A percentile compares a stretch with the other conserved stretches of the same genome.
Conservation (phyloP, 2,797 vertebrate species). For the Squalus acanthias region DNA sequence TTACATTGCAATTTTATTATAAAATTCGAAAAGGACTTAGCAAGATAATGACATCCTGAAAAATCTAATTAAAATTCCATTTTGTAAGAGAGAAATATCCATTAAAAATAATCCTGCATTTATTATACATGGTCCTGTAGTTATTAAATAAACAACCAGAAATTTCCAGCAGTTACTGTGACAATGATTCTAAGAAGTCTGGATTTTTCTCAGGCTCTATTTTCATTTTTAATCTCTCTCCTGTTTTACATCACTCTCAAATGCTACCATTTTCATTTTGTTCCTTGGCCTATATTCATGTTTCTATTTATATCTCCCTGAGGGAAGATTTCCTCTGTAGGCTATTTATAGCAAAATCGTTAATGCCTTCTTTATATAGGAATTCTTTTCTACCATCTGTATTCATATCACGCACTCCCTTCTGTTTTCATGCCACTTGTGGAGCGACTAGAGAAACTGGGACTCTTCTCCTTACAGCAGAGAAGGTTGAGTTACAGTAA, state of each 20-base stretch:
- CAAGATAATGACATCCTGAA: neutral
- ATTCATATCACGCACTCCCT: neutral
- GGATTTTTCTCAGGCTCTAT: neutral
- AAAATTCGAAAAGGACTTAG: neutral
- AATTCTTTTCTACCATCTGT: neutral
- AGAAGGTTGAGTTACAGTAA: neutral
- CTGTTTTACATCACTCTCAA: neutral
- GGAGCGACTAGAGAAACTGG: neutral
- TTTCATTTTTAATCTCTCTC: neutral
- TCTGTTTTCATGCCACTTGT: neutral
- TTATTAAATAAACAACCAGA: neutral
- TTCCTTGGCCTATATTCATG: neutral
- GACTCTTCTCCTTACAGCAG: neutral
- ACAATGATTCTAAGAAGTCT: neutral
- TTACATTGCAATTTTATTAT: neutral
- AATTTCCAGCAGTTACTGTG: neutral
- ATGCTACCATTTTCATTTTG: slow-evolving; percentile 16
- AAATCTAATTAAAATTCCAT: slow-evolving; percentile 10
- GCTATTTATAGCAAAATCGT: neutral
- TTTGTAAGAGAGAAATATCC: neutral
- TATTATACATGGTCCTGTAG: neutral
- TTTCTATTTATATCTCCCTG: neutral
- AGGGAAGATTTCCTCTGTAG: neutral
- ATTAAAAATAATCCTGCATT: neutral
- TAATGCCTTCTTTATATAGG: neutral